Conservation (phyloP, 2,113 vertebrate species). For the Acinonyx jubatus region DNA sequence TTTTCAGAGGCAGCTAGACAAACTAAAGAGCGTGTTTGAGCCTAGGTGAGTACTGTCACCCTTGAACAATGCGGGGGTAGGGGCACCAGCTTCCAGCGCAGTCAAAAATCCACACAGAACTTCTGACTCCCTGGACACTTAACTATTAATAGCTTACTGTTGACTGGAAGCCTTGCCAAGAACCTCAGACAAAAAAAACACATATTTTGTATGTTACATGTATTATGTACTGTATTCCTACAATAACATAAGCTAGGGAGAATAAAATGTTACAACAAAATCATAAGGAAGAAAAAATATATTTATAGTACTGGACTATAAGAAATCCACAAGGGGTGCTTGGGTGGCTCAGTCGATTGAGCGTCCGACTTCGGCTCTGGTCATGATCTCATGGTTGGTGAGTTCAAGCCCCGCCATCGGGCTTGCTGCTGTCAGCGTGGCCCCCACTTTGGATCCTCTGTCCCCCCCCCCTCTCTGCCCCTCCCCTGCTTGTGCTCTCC, state of each 20-base stretch:
- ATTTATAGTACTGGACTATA: background rate
- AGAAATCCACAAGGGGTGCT: too few species aligned
- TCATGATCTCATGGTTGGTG: too few species aligned
- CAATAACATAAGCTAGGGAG: background rate
- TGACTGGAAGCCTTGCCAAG: background rate
- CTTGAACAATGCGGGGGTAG: background rate
- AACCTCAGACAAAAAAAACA: background rate
- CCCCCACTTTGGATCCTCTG: too few species aligned
- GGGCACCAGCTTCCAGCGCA: background rate
- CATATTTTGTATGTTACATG: background rate
- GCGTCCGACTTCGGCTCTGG: too few species aligned
- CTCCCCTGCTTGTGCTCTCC: too few species aligned
- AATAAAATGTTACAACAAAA: background rate
- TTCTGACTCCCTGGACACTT: background rate
- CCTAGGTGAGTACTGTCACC: background rate
- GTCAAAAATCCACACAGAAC: background rate
- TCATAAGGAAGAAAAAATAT: background rate
- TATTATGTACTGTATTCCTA: background rate
- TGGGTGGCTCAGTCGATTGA: too few species aligned
- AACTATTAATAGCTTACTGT: background rate
- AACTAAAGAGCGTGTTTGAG: background rate
- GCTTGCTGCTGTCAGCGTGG: too few species aligned
- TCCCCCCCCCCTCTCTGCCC: accelerated
- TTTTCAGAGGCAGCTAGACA: background rate
- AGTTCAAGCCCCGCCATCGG: too few species aligned